These are phyloP conservation scores for Phasia obesa DNA, from an alignment of 2,888 invertebrate species.

Conservation along the genomic window DNA sequence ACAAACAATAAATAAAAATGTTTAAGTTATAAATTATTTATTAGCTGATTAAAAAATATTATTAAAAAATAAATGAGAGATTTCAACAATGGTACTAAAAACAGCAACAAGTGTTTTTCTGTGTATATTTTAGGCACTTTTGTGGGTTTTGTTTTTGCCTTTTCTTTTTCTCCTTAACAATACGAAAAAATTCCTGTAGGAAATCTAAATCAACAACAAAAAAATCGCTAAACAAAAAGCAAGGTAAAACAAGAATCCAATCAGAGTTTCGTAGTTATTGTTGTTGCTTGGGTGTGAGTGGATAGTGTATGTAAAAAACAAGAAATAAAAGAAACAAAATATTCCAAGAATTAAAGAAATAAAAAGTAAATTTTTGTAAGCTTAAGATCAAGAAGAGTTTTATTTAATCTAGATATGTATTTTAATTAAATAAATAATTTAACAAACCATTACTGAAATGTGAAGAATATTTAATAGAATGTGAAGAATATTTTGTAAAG, in stretches of 20 bases:
- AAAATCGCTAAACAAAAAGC: slow-evolving; percentile 40
- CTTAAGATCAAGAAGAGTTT: no score
- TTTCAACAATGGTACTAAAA: background rate
- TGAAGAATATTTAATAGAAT: background rate
- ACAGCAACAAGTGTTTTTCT: slow-evolving; percentile 60
- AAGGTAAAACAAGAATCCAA: slow-evolving; percentile 61
- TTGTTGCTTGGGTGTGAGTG: slow-evolving; percentile 12
- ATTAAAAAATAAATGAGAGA: background rate
- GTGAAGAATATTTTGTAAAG: background rate
- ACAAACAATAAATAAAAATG: background rate
- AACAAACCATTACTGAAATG: background rate
- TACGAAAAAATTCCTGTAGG: slow-evolving; percentile 62
- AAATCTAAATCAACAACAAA: slow-evolving; percentile 55
- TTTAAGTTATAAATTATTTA: background rate
- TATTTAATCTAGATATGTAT: background rate
- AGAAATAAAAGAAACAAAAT: slow-evolving; percentile 31
- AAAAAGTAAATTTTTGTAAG: no score
- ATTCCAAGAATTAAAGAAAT: no score
- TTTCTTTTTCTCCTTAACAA: slow-evolving; percentile 13
- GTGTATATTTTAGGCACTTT: slow-evolving; percentile 53
- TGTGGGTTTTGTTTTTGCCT: slow-evolving; percentile 13
- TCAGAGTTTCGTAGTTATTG: slow-evolving; percentile 44
- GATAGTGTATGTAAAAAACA: slow-evolving; percentile 22
- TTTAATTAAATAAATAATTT: slow-evolving; percentile 8
- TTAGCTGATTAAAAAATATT: background rate